phyloP scores from a whole-genome alignment of 1,140 invertebrate genomes.

The Trachelipus rathkii region DNA sequence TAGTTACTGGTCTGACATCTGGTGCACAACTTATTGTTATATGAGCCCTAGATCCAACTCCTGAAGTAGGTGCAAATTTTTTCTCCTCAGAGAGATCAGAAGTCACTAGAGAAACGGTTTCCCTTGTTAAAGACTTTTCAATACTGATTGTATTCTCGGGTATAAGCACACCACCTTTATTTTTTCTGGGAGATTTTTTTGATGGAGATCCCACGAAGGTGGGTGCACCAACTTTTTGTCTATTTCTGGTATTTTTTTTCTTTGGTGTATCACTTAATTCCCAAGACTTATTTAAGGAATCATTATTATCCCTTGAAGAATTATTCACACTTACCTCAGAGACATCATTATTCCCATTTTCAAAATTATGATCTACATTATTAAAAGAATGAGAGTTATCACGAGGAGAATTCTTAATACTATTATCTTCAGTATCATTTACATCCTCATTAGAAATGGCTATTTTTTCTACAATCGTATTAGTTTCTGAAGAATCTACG shows the following conservation, averaged over 20 bases:
- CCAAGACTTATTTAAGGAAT: background rate
- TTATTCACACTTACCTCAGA: background rate
- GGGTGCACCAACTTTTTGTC: background rate
- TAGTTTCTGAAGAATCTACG: background rate
- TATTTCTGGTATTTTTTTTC: background rate
- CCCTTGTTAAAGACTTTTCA: background rate
- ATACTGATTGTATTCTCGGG: background rate
- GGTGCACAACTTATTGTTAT: constrained; percentile 44
- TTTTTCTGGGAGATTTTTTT: background rate
- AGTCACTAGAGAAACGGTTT: background rate
- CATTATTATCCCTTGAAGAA: background rate
- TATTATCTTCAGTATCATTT: no score
- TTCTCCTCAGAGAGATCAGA: background rate
- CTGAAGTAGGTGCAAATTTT: constrained; percentile 35
- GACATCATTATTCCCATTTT: background rate
- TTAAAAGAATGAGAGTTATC: background rate
- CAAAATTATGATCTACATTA: background rate
- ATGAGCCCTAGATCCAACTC: constrained; percentile 45
- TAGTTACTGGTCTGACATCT: constrained; percentile 37
- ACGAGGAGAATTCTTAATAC: background rate
- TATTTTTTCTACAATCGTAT: background rate
- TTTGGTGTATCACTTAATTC: background rate
- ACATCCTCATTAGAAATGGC: no score
- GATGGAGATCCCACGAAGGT: background rate
- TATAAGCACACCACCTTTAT: background rate